A percentile compares a stretch with the other conserved stretches of the same genome.
Conservation (phyloP, 2,113 vertebrate genomes). For the Merops nubicus region DNA sequence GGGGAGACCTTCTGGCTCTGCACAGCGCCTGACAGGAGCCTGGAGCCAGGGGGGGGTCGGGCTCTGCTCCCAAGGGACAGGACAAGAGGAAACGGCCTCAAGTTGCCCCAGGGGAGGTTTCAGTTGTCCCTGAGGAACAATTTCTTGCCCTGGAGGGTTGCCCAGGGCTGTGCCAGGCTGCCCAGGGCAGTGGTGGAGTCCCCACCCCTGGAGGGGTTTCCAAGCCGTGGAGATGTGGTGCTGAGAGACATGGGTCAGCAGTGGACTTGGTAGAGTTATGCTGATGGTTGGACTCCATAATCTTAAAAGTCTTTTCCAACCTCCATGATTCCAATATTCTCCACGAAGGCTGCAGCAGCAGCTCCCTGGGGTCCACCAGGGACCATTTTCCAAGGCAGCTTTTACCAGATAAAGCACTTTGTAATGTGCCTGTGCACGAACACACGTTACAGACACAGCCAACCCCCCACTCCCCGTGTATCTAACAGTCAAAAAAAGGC, state of each 20-base stretch:
- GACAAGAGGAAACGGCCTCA: no score
- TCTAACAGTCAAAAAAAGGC: no score
- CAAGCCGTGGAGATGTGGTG: background rate
- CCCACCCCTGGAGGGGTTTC: background rate
- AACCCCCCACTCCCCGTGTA: background rate
- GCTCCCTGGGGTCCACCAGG: background rate
- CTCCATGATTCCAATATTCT: background rate
- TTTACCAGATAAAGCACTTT: conserved; percentile 42
- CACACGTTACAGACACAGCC: background rate
- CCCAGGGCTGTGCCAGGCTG: no score
- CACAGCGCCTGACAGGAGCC: no score
- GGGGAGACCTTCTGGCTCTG: no score
- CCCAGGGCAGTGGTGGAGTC: no score
- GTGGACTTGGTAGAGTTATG: background rate
- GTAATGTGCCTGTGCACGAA: background rate
- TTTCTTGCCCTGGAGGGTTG: no score
- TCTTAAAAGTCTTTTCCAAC: background rate
- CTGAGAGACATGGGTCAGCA: background rate
- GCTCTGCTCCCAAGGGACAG: no score
- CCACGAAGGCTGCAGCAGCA: background rate
- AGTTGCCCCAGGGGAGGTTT: no score
- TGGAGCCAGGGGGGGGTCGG: no score
- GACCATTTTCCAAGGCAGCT: conserved; percentile 11
- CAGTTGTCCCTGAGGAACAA: no score
- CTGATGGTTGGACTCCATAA: background rate